These are phyloP conservation scores for Oophaga pumilio DNA, from an alignment of 2,113 vertebrate species.

Conservation along the genomic window DNA sequence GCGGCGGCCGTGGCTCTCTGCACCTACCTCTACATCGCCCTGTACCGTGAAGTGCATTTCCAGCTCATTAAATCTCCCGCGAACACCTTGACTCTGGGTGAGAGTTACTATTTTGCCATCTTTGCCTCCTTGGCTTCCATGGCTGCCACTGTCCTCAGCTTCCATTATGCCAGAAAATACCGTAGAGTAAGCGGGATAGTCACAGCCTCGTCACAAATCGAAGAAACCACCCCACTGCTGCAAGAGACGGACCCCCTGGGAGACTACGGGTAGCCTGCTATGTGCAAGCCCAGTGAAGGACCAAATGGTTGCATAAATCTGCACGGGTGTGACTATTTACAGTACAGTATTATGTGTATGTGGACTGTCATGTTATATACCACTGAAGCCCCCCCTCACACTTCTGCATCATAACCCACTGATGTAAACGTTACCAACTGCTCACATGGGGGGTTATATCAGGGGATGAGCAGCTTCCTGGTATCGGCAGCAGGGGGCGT, in stretches of 20 bases:
- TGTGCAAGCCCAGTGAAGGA: neutral
- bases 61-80: no score
- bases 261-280: constrained; percentile 12
- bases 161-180: neutral
- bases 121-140: constrained; percentile 58
- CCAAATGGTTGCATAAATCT: neutral
- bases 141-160: constrained; percentile 42
- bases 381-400: no score
- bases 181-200: no score
- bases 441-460: no score
- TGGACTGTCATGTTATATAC: no score
- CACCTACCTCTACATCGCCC: neutral
- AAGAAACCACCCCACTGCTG: constrained; percentile 7
- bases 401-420: no score
- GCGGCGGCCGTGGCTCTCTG: neutral
- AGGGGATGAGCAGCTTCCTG: no score
- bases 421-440: no score
- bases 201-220: neutral
- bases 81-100: constrained; percentile 32
- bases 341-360: constrained; percentile 5
- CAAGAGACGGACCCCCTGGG: neutral
- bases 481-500: no score
- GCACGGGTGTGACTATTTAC: neutral
- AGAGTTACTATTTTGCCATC: constrained; percentile 63
- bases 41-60: neutral